These are phyloP conservation scores for Aphelocoma coerulescens DNA, from an alignment of 2,113 vertebrate genomes.

Conservation along the genomic window DNA sequence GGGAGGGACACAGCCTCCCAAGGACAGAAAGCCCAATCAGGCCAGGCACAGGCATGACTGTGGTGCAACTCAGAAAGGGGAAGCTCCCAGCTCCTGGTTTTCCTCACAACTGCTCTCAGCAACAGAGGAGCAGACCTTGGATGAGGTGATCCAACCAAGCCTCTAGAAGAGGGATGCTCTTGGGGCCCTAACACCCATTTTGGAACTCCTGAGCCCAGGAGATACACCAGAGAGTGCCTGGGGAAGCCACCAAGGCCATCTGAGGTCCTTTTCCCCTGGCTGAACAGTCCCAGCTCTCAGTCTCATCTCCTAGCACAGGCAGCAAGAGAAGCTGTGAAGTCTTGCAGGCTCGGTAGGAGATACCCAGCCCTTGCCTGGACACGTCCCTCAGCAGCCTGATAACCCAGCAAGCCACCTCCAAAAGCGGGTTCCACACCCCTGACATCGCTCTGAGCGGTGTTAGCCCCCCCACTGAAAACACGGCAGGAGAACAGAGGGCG, in stretches of 20 bases:
- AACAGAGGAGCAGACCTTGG: neutral
- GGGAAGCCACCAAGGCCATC: neutral
- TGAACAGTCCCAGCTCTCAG: neutral
- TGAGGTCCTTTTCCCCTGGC: neutral
- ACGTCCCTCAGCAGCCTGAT: neutral
- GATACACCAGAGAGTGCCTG: too few relatives aligned
- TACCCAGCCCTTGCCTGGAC: fast-evolving
- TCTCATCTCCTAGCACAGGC: neutral
- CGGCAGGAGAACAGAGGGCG: neutral
- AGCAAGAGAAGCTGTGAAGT: neutral
- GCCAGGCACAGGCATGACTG: fast-evolving
- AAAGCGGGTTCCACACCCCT: neutral
- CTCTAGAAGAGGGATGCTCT: neutral
- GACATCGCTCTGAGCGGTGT: fast-evolving
- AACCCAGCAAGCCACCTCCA: neutral
- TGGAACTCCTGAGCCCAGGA: neutral
- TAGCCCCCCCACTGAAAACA: neutral
- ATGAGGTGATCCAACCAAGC: neutral
- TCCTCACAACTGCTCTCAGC: fast-evolving
- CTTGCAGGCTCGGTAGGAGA: fast-evolving
- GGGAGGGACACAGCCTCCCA: neutral
- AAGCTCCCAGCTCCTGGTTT: neutral
- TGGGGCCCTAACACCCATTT: fast-evolving
- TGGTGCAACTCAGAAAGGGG: too few relatives aligned
- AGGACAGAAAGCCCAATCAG: neutral